phyloP scores from a whole-genome alignment of 1,140 invertebrate species.

The Scaptodrosophila lebanonensis region DNA sequence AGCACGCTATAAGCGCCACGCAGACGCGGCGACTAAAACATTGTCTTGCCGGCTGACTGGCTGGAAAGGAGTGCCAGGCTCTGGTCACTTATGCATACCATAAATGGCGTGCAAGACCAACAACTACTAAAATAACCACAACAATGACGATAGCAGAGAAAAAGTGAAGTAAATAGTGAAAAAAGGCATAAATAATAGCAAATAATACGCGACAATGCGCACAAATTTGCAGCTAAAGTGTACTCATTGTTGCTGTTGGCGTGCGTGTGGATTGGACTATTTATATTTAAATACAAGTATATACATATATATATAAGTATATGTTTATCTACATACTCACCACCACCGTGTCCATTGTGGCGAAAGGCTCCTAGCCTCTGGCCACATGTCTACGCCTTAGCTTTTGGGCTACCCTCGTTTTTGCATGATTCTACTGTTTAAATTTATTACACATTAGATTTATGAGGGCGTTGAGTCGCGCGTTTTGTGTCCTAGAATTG shows the following conservation, averaged over 20 bases:
- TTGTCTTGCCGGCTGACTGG: no score
- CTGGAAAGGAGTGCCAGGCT: constrained; percentile 18
- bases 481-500: no score
- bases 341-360: background rate
- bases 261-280: constrained; percentile 1
- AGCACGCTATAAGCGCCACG: constrained; percentile 55
- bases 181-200: constrained; percentile 74
- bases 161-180: constrained; percentile 72
- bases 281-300: no score
- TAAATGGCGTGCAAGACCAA: constrained; percentile 20
- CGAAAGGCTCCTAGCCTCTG: background rate
- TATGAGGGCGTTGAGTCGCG: constrained; percentile 65
- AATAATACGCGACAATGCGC: constrained; percentile 72
- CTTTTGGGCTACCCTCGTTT: constrained; percentile 48
- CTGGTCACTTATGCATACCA: constrained; percentile 67
- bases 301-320: no score
- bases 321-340: no score
- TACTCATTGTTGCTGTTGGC: constrained; percentile 58
- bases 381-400: constrained; percentile 16
- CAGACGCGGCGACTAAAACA: background rate
- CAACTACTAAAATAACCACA: constrained; percentile 7
- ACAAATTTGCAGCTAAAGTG: constrained; percentile 73
- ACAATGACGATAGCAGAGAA: constrained; percentile 32
- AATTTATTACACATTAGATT: constrained; percentile 74
- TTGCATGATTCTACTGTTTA: constrained; percentile 71